Base-by-base conservation (phyloP, 2,888 invertebrate species). In the Acleris emargana region DNA sequence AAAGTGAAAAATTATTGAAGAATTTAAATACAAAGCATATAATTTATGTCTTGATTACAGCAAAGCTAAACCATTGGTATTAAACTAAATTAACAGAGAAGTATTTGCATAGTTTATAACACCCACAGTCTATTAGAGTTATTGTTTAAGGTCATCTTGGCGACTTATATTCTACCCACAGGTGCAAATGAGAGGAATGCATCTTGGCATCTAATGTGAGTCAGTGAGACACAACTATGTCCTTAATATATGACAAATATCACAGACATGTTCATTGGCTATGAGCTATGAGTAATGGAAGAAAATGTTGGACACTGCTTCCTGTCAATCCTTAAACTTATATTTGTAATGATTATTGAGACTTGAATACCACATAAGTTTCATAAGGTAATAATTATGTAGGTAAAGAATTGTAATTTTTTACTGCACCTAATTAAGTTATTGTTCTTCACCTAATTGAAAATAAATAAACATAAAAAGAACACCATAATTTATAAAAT, bases 261-360 rank as follows among this genome's bases (percentile, higher is more conserved):
- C 49, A 62, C 54, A 32, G 67, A 64, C 58, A 66, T 59, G 64
- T 58, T 50, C 57, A 66, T 66, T 58, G 53, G 16, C 47, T 28
- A 62, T 72, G 71, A 71, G 9, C 45, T 42, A 62, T 71, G 71
- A 72, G 67, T 72, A 70, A 71, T 49, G 25, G n/a, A 50, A 54
- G 25, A 59, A 55, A 51, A 49, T n/a, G 28, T 52, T 61, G 49
- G 57, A 62, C 67, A 58, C 28, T 13, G 52, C 32, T 67, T 62
- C 49, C 54, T 64, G 64, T 64, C 54, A 43, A 59, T 51, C 50
- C 59, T 45, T 49, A 43, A 45, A 43, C 54, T 50, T 49, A 43
- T 45, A 7, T 49, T 18, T 49, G 11, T 20, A 20, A 13, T 13
- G 49, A 13, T 49, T 20, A 18, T 18, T 4, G 13, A 20, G 17